Evolutionary conservation across 92 coral and sea anemone species (phyloP), one percentile per base, ranked within the genome.

Genomic region (Porites evermanni): DNA sequence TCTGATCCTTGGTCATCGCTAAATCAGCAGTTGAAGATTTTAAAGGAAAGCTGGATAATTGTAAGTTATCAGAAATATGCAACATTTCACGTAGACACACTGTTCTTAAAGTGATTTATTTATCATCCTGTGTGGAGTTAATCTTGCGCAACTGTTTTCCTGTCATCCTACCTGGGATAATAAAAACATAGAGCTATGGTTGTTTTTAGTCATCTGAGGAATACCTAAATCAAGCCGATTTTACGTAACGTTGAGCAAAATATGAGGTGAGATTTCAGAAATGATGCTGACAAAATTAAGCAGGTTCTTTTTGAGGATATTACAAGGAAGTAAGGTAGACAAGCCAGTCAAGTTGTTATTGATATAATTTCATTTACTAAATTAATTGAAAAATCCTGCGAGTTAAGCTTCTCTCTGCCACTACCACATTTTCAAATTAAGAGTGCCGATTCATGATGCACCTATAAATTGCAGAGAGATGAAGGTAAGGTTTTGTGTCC

Each of bases 11-110:
- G 59, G 17, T 32, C 11, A 24, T 9, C 16, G 10, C 54, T 38
- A 26, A 53, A 54, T 52, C n/a, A 29, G 17, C 26, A 81, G 58
- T 60, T 81, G 54, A 18, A 81, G 86, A 65, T 70, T 64, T 65
- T 71, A 64, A 64, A 79, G 7, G 16, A 79, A 24, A 47, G n/a
- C 1, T 18, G 24, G 38, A 3, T 26, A 64, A 23, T n/a, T 75
- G 44, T n/a, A 64, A 66, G 56, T 4, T 11, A 9, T 12, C 1
- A 64, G 13, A 6, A 19, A 7, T 17, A 58, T 47, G 2, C 7
- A 64, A 21, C 12, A 47, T 38, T 44, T 26, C 50, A 17, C 47
- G 24, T 12, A 63, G 20, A 18, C 6, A 16, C 2, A 20, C 4
- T 63, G 8, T 63, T 63, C 6, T 9, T 63, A 18, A 2, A 6